Conservation (phyloP, 2,113 vertebrate species). For the Prietella phreatophila region DNA sequence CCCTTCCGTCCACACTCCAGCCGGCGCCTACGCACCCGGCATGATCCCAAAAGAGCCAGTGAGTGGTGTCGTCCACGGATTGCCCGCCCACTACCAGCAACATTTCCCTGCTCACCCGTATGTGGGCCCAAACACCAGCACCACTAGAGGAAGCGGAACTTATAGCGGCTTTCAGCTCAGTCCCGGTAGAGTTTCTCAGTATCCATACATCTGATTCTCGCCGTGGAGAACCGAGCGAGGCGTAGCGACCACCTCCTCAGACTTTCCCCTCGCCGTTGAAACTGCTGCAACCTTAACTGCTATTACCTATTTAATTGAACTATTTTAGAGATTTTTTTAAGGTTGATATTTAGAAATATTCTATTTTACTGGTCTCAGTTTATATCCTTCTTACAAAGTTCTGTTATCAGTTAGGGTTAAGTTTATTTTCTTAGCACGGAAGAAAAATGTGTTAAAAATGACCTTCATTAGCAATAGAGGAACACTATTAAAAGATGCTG, state of each 20-base stretch:
- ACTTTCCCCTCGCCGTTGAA: conserved; percentile 45
- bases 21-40: conserved; percentile 77
- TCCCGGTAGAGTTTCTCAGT: conserved; percentile 93
- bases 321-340: conserved; percentile 59
- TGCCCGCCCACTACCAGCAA: conserved; percentile 91
- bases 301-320: conserved; percentile 60
- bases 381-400: conserved; percentile 43
- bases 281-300: conserved; percentile 63
- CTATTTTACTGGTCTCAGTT: conserved; percentile 55
- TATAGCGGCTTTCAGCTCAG: conserved; percentile 97
- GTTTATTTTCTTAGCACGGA: conserved; percentile 46
- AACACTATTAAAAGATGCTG: conserved; percentile 50
- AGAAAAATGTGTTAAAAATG: conserved; percentile 30
- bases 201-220: conserved; percentile 87
- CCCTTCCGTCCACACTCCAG: conserved; percentile 80
- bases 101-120: conserved; percentile 92
- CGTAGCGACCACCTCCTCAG: conserved; percentile 18
- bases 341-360: conserved; percentile 60
- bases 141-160: conserved; percentile 87
- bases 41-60: conserved; percentile 84
- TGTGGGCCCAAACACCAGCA: conserved; percentile 81
- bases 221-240: neutral
- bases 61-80: conserved; percentile 86
- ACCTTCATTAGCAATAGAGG: conserved; percentile 50
- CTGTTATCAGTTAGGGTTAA: conserved; percentile 23